These are phyloP conservation scores for Lycaon pictus DNA, from an alignment of 2,113 vertebrate species.

Conservation along the genomic window DNA sequence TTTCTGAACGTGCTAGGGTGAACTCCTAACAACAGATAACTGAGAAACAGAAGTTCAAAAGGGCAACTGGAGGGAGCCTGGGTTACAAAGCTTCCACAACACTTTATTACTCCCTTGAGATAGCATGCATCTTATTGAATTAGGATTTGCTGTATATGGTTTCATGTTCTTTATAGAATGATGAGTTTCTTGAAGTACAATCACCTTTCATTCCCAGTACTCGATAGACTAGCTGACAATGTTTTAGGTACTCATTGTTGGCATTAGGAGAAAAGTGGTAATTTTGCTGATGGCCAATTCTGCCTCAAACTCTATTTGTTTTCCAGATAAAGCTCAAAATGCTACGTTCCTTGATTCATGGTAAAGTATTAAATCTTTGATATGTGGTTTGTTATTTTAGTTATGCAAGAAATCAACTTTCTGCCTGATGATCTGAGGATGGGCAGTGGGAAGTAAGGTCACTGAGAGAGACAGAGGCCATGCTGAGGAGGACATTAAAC, in stretches of 20 bases:
- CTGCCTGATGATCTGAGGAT: neutral
- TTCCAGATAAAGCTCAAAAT: neutral
- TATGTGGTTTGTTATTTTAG: neutral
- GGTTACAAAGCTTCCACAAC: neutral
- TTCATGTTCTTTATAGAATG: neutral
- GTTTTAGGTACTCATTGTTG: neutral
- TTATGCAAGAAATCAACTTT: conserved; percentile 1
- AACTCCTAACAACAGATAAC: neutral
- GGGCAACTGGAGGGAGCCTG: neutral
- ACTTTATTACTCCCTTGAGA: neutral
- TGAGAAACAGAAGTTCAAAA: neutral
- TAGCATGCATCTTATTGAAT: neutral
- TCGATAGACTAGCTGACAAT: neutral
- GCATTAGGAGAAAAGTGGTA: neutral
- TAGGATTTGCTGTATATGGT: neutral
- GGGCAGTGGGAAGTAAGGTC: neutral
- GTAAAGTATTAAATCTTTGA: conserved; percentile 15
- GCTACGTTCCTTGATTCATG: neutral
- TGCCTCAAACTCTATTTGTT: neutral
- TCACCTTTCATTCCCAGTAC: neutral
- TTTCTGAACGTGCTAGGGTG: neutral
- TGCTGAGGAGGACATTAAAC: neutral
- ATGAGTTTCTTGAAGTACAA: neutral
- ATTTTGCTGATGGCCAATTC: neutral
- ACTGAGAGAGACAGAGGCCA: neutral